A percentile compares a stretch with the other conserved stretches of the same genome.
Evolutionary conservation across 2,888 invertebrate species (phyloP).

Genomic region (Altica lythri): DNA sequence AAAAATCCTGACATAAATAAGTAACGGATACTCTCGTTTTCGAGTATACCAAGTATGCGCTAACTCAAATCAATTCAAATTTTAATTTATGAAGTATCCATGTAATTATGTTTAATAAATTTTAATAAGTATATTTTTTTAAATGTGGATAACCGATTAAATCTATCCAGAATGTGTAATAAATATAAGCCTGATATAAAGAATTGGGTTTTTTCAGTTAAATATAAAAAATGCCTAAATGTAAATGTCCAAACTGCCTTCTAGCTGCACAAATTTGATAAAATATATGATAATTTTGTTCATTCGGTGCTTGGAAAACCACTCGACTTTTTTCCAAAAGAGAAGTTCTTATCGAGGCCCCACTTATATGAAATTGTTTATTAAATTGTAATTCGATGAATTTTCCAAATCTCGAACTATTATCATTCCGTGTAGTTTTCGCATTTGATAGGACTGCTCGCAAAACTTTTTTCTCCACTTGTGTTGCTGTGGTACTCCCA

Average conservation of each 20-base stretch:
- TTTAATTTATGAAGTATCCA: not conserved
- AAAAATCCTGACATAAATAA: not conserved
- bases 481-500: slow-evolving; percentile 81
- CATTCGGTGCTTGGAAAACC: slow-evolving; percentile 90
- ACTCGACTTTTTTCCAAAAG: slow-evolving; percentile 96
- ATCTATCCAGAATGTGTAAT: too few species aligned
- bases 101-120: too few species aligned
- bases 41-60: not conserved
- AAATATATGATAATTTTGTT: slow-evolving; percentile 98
- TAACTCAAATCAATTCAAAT: not conserved
- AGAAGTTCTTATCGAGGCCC: slow-evolving; percentile 97
- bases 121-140: too few species aligned
- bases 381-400: slow-evolving; percentile 94
- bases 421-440: slow-evolving; percentile 97
- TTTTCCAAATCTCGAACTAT: slow-evolving; percentile 96
- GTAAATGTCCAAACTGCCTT: slow-evolving; percentile 69
- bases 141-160: too few species aligned
- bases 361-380: slow-evolving; percentile 80
- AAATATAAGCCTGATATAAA: too few species aligned
- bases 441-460: slow-evolving; percentile 97
- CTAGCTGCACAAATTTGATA: slow-evolving; percentile 93
- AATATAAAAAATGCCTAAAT: slow-evolving; percentile 73
- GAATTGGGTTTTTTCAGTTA: too few species aligned
- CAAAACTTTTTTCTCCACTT: slow-evolving; percentile 94
- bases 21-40: not conserved